Percentiles rank a stretch among this genome's conserved stretches.
These are phyloP conservation scores for Electrophaes corylata DNA, from an alignment of 2,888 invertebrate species.

Conservation along the genomic window DNA sequence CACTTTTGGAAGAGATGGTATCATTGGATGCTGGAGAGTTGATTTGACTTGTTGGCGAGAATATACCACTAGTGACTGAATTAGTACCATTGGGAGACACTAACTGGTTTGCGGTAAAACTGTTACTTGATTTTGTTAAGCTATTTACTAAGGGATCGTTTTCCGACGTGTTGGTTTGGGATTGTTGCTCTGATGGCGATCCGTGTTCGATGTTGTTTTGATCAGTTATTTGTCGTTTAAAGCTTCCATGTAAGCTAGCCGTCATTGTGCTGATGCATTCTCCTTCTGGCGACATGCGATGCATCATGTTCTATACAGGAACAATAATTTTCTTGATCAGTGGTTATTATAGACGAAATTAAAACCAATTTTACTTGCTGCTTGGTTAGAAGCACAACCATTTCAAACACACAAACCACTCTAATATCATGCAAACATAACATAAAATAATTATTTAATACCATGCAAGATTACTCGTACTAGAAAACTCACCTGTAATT, in stretches of 20 bases:
- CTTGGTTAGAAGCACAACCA: constrained; percentile 51
- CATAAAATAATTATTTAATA: constrained; percentile 43
- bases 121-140: constrained; percentile 70
- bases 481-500: constrained; percentile 70
- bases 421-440: constrained; percentile 42
- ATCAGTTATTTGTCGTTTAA: constrained; percentile 84
- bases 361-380: constrained; percentile 30
- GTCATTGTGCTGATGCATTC: constrained; percentile 86
- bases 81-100: constrained; percentile 80
- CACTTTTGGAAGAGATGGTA: constrained; percentile 80
- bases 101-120: constrained; percentile 72
- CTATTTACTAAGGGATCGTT: constrained; percentile 72
- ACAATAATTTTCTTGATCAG: constrained; percentile 53
- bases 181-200: constrained; percentile 73
- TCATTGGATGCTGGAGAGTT: constrained; percentile 81
- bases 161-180: constrained; percentile 73
- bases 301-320: constrained; percentile 86
- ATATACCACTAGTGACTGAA: constrained; percentile 81
- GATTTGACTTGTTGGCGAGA: constrained; percentile 82
- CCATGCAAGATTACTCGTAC: constrained; percentile 50
- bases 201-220: constrained; percentile 66
- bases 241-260: constrained; percentile 87
- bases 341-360: constrained; percentile 32
- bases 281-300: constrained; percentile 89
- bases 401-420: constrained; percentile 23